Conservation (phyloP, 2,888 invertebrate genomes). For the Callyntrura sp. region DNA sequence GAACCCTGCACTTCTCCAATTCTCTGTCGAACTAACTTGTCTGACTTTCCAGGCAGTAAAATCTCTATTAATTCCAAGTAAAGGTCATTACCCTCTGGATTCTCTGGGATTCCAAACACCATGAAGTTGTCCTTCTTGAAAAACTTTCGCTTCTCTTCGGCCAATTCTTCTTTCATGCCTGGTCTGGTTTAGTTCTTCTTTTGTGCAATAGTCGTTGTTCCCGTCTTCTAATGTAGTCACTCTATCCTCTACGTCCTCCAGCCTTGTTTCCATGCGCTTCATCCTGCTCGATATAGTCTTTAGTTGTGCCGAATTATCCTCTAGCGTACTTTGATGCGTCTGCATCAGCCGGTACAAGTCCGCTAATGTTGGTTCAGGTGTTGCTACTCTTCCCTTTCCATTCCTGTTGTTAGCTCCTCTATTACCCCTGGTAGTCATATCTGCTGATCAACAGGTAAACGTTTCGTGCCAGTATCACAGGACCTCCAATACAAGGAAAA, state of each 20-base stretch:
- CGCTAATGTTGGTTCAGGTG: not conserved
- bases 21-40: too few relatives aligned
- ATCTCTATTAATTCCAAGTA: constrained; percentile 12
- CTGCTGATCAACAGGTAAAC: too few relatives aligned
- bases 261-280: not conserved
- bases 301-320: not conserved
- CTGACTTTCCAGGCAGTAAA: not conserved
- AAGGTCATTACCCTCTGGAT: not conserved
- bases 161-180: not conserved
- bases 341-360: constrained; percentile 6
- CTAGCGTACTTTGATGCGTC: not conserved
- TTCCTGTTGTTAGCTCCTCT: too few relatives aligned
- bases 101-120: not conserved
- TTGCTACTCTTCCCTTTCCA: not conserved
- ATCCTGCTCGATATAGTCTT: not conserved
- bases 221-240: not conserved
- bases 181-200: not conserved
- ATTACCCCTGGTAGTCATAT: too few relatives aligned
- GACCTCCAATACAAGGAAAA: too few relatives aligned
- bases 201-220: not conserved
- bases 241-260: constrained; percentile 6
- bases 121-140: not conserved
- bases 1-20: too few relatives aligned
- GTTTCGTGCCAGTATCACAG: too few relatives aligned
- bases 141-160: not conserved